Conservation (phyloP, 53 echinoderm and acorn worm species). For the Holothuria scabra region DNA sequence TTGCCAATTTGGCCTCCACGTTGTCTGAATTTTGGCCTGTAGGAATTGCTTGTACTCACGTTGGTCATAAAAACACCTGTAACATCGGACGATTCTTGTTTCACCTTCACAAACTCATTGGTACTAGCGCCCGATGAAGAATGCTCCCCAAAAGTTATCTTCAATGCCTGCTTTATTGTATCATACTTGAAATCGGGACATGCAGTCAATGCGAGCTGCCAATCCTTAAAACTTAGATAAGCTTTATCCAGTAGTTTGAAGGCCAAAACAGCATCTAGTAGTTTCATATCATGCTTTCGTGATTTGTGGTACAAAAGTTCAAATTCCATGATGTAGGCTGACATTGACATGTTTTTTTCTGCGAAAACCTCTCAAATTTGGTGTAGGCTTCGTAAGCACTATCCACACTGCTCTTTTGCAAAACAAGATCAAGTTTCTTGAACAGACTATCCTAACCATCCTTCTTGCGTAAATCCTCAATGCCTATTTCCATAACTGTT, state of each 20-base stretch:
- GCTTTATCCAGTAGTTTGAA: constrained; percentile 41
- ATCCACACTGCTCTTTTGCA: not conserved
- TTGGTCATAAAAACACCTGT: constrained; percentile 7
- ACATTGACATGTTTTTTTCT: constrained; percentile 18
- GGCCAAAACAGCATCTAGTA: no score
- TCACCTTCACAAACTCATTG: constrained; percentile 2
- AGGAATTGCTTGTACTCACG: not conserved
- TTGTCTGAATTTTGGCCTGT: constrained; percentile 2
- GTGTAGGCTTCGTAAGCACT: constrained; percentile 36
- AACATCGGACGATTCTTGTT: constrained; percentile 5
- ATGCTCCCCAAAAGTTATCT: constrained; percentile 36
- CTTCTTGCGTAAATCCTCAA: not conserved
- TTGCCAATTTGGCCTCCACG: not conserved
- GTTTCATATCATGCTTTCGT: constrained; percentile 9
- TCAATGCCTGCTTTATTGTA: constrained; percentile 43
- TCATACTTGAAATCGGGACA: constrained; percentile 41
- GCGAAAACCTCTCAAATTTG: not conserved
- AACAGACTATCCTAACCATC: constrained; percentile 6
- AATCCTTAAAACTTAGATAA: constrained; percentile 6
- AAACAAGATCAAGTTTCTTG: not conserved
- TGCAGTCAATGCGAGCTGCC: constrained; percentile 48
- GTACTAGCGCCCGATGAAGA: not conserved
- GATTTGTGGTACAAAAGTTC: constrained; percentile 24
- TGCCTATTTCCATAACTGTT: not conserved
- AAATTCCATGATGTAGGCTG: constrained; percentile 27